Percentiles rank a stretch among this genome's conserved stretches.
phyloP scores from a whole-genome alignment of 2,888 invertebrate genomes.

The Dryococelus australis region DNA sequence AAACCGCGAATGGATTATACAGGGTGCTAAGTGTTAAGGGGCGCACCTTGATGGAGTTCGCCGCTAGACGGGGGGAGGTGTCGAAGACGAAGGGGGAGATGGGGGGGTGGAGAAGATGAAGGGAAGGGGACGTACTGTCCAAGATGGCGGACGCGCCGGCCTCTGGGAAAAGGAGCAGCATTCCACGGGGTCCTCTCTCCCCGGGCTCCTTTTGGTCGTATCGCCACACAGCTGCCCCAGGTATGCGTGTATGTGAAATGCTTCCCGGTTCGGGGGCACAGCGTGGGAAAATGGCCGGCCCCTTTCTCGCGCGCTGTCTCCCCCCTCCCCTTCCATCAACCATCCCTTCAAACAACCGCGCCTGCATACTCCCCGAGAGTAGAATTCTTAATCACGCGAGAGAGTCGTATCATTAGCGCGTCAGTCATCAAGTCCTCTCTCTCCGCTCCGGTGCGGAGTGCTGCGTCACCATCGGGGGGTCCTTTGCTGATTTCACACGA shows the following conservation, averaged over 20 bases:
- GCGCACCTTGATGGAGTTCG: no score
- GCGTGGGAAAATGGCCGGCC: constrained; percentile 5
- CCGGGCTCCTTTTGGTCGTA: neutral
- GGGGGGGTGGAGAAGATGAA: neutral
- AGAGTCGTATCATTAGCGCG: neutral
- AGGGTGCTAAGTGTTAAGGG: no score
- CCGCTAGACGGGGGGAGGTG: no score
- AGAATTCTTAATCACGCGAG: neutral
- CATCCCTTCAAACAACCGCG: no score
- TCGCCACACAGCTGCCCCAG: neutral
- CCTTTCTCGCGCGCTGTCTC: no score
- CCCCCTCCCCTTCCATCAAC: no score
- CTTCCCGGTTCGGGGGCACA: neutral
- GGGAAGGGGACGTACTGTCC: neutral
- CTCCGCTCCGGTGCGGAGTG: neutral
- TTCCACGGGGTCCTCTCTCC: neutral
- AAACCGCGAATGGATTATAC: no score
- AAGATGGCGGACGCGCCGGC: neutral
- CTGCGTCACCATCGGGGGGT: neutral
- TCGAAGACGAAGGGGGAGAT: no score
- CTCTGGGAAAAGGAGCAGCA: constrained; percentile 3
- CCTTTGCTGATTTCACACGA: neutral
- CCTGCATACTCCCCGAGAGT: neutral
- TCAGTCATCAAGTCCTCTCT: constrained; percentile 2
- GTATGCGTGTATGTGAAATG: constrained; percentile 16